Conservation (phyloP, 2,888 invertebrate species). For the Halictus quadricinctus region DNA sequence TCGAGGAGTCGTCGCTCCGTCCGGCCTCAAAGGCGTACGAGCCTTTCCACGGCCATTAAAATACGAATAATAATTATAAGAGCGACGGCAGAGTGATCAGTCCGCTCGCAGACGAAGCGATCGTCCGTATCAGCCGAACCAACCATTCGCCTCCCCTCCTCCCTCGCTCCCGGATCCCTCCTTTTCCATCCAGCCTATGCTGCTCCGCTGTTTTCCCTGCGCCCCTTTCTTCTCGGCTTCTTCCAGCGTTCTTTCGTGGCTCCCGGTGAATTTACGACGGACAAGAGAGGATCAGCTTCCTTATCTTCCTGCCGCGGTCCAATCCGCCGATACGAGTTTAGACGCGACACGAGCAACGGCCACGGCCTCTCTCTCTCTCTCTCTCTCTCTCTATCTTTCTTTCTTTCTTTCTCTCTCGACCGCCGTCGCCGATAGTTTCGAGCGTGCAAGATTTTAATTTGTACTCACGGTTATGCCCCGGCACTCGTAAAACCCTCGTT, state of each 20-base stretch:
- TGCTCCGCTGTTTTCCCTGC: conserved; percentile 24
- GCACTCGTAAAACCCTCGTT: conserved; percentile 57
- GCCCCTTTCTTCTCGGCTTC: conserved; percentile 7
- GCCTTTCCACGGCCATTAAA: conserved; percentile 80
- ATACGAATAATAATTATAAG: conserved; percentile 82
- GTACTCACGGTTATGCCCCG: conserved; percentile 42
- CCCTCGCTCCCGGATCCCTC: conserved; percentile 16
- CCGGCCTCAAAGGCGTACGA: conserved; percentile 77
- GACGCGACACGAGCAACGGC: conserved; percentile 24
- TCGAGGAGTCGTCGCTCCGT: conserved; percentile 73
- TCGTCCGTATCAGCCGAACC: conserved; percentile 77
- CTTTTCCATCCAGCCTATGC: conserved; percentile 19
- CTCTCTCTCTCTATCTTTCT: not conserved
- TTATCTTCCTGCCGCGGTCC: conserved; percentile 51
- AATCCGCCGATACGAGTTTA: conserved; percentile 24
- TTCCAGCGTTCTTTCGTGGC: conserved; percentile 35
- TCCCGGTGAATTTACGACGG: conserved; percentile 53
- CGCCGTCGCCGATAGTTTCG: conserved; percentile 52
- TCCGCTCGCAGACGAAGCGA: conserved; percentile 76
- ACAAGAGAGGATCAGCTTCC: conserved; percentile 47
- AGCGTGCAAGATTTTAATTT: conserved; percentile 59
- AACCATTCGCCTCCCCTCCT: conserved; percentile 37
- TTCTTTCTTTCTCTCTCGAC: not conserved
- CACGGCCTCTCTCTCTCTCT: not conserved
- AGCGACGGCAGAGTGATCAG: conserved; percentile 81